A percentile compares a stretch with the other conserved stretches of the same genome.
phyloP scores from a whole-genome alignment of 2,113 vertebrate genomes.

The Leiothrix lutea region DNA sequence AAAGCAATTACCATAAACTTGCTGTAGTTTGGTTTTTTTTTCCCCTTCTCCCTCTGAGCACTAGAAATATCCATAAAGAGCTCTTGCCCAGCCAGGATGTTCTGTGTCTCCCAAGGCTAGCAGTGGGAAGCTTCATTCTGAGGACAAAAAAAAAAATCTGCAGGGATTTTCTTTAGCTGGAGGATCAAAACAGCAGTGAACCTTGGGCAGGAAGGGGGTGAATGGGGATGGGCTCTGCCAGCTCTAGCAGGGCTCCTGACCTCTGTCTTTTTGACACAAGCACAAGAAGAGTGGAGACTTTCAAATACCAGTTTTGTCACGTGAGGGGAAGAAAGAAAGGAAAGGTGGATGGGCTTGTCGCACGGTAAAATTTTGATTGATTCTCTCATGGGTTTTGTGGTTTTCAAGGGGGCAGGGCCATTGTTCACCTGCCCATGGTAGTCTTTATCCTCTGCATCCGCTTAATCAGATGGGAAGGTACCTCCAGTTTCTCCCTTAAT shows the following conservation, averaged over 20 bases:
- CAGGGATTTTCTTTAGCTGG: conserved; percentile 15
- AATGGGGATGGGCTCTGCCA: not conserved
- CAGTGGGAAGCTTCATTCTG: conserved; percentile 26
- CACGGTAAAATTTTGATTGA: not conserved
- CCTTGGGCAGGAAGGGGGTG: not conserved
- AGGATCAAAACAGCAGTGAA: not conserved
- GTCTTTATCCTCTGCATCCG: not conserved
- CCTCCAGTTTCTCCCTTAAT: not conserved
- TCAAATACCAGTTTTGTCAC: not conserved
- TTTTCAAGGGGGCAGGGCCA: not conserved
- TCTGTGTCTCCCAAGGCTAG: conserved; percentile 29
- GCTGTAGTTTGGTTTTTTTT: conserved; percentile 51
- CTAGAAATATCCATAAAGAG: conserved; percentile 60
- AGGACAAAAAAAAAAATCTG: not conserved
- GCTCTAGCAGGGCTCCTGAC: not conserved
- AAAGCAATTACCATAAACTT: conserved; percentile 72
- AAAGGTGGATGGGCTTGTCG: not conserved
- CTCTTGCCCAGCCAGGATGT: conserved; percentile 48
- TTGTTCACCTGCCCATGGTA: not conserved
- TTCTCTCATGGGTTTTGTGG: not conserved
- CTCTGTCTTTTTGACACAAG: not conserved
- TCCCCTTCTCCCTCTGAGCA: conserved; percentile 12
- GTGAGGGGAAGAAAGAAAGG: not conserved
- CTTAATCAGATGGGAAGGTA: not conserved
- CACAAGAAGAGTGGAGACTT: not conserved